Percentiles rank a stretch among this genome's conserved stretches.
Conservation (phyloP, 1,140 invertebrate species). For the Aporrectodea caliginosa region DNA sequence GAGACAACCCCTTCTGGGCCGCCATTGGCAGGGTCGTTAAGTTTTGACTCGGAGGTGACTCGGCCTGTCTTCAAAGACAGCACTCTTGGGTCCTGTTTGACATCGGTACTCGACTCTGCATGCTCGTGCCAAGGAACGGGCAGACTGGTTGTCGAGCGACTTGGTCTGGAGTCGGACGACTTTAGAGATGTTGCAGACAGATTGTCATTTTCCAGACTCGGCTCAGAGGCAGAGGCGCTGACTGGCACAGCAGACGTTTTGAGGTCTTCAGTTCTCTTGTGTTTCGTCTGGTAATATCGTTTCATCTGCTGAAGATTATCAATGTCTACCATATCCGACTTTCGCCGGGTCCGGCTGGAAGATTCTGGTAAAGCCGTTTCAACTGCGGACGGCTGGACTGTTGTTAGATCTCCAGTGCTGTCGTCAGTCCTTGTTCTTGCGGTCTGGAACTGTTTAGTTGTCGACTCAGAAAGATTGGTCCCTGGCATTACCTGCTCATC, state of each 20-base stretch:
- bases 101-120: not conserved
- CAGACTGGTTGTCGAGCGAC: not conserved
- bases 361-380: not conserved
- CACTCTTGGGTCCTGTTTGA: not conserved
- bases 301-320: not conserved
- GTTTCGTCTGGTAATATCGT: not conserved
- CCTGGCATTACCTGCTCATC: not conserved
- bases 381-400: no score
- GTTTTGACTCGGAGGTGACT: not conserved
- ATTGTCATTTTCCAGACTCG: not conserved
- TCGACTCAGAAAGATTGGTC: not conserved
- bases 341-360: not conserved
- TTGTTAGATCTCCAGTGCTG: no score
- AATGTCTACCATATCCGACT: not conserved
- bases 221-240: not conserved
- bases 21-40: not conserved
- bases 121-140: not conserved
- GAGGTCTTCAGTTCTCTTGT: not conserved
- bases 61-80: not conserved
- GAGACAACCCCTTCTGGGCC: not conserved
- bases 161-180: not conserved
- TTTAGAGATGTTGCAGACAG: not conserved
- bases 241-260: not conserved
- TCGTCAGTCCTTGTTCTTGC: not conserved
- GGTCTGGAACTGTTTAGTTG: not conserved